A percentile compares a stretch with the other conserved stretches of the same genome.
These are phyloP conservation scores for Carassius carassius DNA, from an alignment of 2,113 vertebrate genomes.

Conservation along the genomic window DNA sequence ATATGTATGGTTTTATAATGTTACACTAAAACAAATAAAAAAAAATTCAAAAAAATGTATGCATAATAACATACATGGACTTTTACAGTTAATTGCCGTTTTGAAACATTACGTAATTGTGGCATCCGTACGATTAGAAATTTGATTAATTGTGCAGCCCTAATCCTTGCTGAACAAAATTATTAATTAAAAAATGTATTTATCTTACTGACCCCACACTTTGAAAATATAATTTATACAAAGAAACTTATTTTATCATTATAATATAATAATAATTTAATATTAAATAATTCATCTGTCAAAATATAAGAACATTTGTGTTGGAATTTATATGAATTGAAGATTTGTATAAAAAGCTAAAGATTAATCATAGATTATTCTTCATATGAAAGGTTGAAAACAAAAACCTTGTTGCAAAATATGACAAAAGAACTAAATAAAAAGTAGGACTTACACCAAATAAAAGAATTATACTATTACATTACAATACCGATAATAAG, in stretches of 20 bases:
- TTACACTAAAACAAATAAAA: too few species aligned
- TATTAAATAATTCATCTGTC: background rate
- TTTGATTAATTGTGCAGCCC: too few species aligned
- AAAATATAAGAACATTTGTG: background rate
- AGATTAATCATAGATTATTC: background rate
- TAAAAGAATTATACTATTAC: background rate
- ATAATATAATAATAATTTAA: background rate
- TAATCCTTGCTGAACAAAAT: too few species aligned
- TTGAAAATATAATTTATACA: background rate
- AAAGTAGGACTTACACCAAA: background rate
- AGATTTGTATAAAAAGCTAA: background rate
- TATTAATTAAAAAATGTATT: too few species aligned
- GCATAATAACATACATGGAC: too few species aligned
- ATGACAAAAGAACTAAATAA: background rate
- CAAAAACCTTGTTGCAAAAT: background rate
- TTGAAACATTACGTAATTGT: too few species aligned
- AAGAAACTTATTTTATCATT: background rate
- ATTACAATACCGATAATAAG: too few species aligned
- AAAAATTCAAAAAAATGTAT: too few species aligned
- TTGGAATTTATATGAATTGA: background rate
- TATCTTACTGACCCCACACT: too few species aligned
- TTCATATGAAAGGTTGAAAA: background rate
- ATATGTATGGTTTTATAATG: too few species aligned
- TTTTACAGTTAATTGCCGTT: too few species aligned
- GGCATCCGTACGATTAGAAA: too few species aligned